Base-by-base conservation (phyloP, 1,140 invertebrate species). In the Sipha flava region DNA sequence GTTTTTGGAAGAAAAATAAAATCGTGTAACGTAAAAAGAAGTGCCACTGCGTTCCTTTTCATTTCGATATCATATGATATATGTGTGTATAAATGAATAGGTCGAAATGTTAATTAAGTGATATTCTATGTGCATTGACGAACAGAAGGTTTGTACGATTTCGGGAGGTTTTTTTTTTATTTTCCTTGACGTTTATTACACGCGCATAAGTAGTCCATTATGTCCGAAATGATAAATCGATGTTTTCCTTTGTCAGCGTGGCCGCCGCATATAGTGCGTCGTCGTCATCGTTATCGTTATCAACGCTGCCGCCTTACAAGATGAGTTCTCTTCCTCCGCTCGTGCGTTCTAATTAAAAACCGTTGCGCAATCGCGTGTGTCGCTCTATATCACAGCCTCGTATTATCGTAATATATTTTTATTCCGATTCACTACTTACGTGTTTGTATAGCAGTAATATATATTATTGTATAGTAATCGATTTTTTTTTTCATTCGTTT, bases 131-230 rank as follows among this genome's bases (percentile, higher is more conserved):
- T 72, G 1, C 3, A 4, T 5, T 66, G 16, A 16, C 21, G 37
- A 40, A 45, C 64, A 0, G 40, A 26, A 18, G 34, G 62, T 66
- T n/a, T 29, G 14, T 68, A 45, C 18, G 49, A 75, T 57, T 57
- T 75, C 57, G 16, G 29, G 47, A 45, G n/a, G 14, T 49, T 54
- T 75, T 75, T 49, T 54, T 75, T 75, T 57, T 75, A 37, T 75
- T 37, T 75, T 75, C 23, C 23, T 21, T 75, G 72, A 57, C 72
- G 72, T 75, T 54, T 40, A 54, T 75, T 75, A 75, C 72, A 54
- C 49, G 52, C 47, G 52, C 64, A 26, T 57, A 75, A 75, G 72
- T 75, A 75, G 72, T 75, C 72, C 72, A 57, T 77, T 77, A 73
- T 54, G 52, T 77, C 52, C 1, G 16, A 54, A 59, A 77, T 77